These are phyloP conservation scores for Melinaea marsaeus DNA, from an alignment of 2,888 invertebrate genomes.

Conservation along the genomic window DNA sequence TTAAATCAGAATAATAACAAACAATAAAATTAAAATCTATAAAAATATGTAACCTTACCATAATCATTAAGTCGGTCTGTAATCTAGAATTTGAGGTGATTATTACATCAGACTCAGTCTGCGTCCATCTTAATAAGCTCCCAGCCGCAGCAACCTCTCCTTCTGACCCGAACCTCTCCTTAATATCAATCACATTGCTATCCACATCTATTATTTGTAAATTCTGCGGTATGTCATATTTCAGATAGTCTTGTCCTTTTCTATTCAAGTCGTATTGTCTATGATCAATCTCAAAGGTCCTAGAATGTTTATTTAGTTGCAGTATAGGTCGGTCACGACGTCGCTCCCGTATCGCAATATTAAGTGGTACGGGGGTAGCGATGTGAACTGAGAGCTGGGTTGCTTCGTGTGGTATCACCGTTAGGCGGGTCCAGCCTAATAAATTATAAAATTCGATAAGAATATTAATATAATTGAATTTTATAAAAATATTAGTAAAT, in stretches of 20 bases:
- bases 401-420: constrained; percentile 65
- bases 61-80: constrained; percentile 65
- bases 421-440: constrained; percentile 63
- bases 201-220: constrained; percentile 68
- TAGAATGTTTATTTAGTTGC: constrained; percentile 56
- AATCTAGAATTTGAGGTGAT: constrained; percentile 58
- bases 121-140: constrained; percentile 56
- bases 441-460: constrained; percentile 8
- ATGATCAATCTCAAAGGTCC: constrained; percentile 50
- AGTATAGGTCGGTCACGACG: constrained; percentile 59
- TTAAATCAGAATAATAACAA: too few species aligned
- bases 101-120: constrained; percentile 57
- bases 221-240: constrained; percentile 69
- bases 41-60: constrained; percentile 49
- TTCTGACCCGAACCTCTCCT: constrained; percentile 54
- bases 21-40: too few species aligned
- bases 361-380: constrained; percentile 53
- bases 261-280: constrained; percentile 44
- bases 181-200: constrained; percentile 64
- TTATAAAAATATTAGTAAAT: too few species aligned
- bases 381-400: constrained; percentile 62
- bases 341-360: constrained; percentile 59
- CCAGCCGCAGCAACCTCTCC: constrained; percentile 63
- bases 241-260: constrained; percentile 45
- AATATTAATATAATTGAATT: too few species aligned